Percentiles rank a stretch among this genome's conserved stretches.
These are phyloP conservation scores for Cynocephalus volans DNA, from an alignment of 2,113 vertebrate species.

Conservation along the genomic window DNA sequence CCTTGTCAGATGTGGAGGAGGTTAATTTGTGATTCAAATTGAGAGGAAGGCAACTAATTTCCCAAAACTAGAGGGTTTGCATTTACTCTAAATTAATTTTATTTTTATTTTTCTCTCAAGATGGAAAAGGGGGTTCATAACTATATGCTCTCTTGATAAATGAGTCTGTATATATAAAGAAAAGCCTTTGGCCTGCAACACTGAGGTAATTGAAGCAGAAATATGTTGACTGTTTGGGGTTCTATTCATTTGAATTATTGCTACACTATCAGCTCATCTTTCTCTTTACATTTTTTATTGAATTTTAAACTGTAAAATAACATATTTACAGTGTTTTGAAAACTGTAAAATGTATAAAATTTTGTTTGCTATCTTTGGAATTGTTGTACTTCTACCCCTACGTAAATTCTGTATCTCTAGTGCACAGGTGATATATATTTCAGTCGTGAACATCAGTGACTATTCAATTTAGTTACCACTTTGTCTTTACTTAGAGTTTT, in stretches of 20 bases:
- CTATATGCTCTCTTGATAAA: background rate
- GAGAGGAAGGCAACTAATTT: background rate
- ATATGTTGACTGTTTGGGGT: background rate
- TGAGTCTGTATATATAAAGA: background rate
- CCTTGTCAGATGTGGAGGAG: background rate
- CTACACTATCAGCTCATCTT: background rate
- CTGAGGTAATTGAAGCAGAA: background rate
- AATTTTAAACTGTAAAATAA: slow-evolving; percentile 44
- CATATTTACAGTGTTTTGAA: background rate
- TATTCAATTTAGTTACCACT: background rate
- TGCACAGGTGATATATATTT: background rate
- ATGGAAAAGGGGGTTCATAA: background rate
- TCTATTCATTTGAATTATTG: background rate
- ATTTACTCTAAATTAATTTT: slow-evolving; percentile 38
- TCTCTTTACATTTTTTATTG: background rate
- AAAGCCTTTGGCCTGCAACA: background rate
- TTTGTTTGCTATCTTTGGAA: background rate
- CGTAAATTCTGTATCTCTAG: background rate
- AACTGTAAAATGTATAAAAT: background rate
- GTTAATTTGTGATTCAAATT: background rate
- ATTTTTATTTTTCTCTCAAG: background rate
- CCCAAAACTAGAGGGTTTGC: background rate
- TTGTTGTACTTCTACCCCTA: background rate
- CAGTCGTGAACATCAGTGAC: background rate
- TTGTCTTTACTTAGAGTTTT: background rate